These are phyloP conservation scores for Pelvicachromis taeniatus DNA, from an alignment of 2,113 vertebrate species.

Conservation along the genomic window DNA sequence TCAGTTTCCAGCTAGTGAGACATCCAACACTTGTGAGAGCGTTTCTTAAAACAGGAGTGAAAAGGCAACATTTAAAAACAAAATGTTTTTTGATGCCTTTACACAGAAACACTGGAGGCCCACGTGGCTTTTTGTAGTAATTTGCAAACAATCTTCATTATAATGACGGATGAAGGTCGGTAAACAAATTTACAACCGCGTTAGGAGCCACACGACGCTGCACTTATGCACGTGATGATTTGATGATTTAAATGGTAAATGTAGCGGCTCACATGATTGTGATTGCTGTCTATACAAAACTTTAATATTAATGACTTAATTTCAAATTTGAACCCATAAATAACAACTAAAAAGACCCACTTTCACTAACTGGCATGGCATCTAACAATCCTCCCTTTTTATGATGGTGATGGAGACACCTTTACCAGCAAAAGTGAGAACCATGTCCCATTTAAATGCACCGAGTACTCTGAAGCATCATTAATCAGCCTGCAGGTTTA, in stretches of 20 bases:
- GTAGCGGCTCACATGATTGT: background rate
- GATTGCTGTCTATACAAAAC: background rate
- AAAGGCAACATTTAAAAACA: background rate
- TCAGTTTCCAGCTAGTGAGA: background rate
- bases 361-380: background rate
- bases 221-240: background rate
- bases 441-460: background rate
- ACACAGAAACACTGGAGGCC: background rate
- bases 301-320: background rate
- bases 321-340: background rate
- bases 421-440: background rate
- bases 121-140: background rate
- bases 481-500: background rate
- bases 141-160: background rate
- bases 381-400: no score
- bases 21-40: background rate
- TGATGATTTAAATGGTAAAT: background rate
- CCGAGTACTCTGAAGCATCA: background rate
- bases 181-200: background rate
- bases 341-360: accelerated
- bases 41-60: background rate
- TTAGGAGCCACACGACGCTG: background rate
- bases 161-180: background rate
- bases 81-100: background rate
- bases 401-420: no score